These are phyloP conservation scores for Malurus leucopterus DNA, from an alignment of 2,797 vertebrate genomes.

Conservation along the genomic window DNA sequence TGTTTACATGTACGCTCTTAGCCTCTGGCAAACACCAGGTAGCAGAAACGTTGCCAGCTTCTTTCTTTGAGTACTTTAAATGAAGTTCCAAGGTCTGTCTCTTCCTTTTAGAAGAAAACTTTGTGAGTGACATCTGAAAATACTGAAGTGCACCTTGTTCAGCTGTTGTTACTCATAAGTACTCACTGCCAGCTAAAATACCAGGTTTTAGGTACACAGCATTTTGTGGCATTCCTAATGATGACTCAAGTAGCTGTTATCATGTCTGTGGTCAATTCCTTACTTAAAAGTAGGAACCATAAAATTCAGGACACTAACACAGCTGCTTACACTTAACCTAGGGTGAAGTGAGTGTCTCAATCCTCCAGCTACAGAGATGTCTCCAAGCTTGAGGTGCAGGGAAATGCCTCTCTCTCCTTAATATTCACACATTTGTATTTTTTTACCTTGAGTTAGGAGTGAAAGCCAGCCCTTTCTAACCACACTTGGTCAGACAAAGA, in stretches of 20 bases:
- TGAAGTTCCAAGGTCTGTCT: neutral
- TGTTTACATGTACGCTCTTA: neutral
- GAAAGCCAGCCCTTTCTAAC: neutral
- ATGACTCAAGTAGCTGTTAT: neutral
- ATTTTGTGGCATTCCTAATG: neutral
- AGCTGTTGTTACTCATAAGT: neutral
- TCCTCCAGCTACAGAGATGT: neutral
- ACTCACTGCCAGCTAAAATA: neutral
- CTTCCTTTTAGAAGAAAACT: neutral
- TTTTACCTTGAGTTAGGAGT: neutral
- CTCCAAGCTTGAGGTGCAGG: neutral
- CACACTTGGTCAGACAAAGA: neutral
- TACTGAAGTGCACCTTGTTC: neutral
- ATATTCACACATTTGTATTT: neutral
- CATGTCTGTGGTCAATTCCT: neutral
- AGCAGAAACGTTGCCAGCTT: neutral
- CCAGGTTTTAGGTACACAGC: neutral
- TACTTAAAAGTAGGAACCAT: neutral
- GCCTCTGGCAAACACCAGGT: neutral
- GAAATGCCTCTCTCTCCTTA: neutral
- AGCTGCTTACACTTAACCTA: neutral
- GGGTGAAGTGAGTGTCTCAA: accelerated
- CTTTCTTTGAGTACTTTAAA: neutral
- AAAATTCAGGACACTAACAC: neutral
- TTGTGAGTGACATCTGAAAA: neutral